A percentile compares a stretch with the other conserved stretches of the same genome.
These are phyloP conservation scores for Parauchenoglanis punctatus DNA, from an alignment of 2,797 vertebrate genomes.

Conservation along the genomic window DNA sequence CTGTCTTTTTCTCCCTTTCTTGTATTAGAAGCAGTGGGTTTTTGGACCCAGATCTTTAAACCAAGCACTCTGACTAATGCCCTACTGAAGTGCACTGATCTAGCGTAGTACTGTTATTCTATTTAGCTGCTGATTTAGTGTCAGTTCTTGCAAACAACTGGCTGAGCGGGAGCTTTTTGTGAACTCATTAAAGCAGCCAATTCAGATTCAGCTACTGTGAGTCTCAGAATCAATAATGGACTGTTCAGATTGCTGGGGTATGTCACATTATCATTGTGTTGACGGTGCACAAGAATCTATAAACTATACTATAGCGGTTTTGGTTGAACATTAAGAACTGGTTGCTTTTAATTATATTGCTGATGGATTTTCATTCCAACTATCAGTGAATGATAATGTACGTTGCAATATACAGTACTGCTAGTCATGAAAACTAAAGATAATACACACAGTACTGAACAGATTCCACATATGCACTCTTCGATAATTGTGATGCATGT, in stretches of 20 bases:
- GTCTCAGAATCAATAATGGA: slow-evolving; percentile 35
- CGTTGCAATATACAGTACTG: neutral
- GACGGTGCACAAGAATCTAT: slow-evolving; percentile 35
- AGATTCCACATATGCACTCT: neutral
- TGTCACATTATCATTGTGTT: slow-evolving; percentile 30
- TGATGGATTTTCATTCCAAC: neutral
- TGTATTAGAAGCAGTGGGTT: slow-evolving; percentile 34
- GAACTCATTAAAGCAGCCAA: slow-evolving; percentile 37
- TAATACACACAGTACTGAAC: neutral
- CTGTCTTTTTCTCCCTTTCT: slow-evolving; percentile 8
- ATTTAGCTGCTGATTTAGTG: slow-evolving; percentile 53
- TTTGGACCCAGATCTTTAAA: slow-evolving; percentile 46
- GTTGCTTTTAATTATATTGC: neutral
- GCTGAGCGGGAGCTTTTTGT: slow-evolving; percentile 35
- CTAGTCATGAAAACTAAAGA: neutral
- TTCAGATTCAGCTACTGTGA: slow-evolving; percentile 30
- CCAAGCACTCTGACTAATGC: slow-evolving; percentile 45
- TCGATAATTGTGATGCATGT: neutral
- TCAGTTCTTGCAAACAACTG: slow-evolving; percentile 46
- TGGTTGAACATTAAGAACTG: neutral
- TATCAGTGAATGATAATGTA: neutral
- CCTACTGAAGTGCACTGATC: slow-evolving; percentile 41
- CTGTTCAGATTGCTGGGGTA: slow-evolving; percentile 17
- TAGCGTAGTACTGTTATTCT: slow-evolving; percentile 42
- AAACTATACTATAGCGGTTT: slow-evolving; percentile 13